Percentiles rank a stretch among this genome's conserved stretches.
phyloP scores from a whole-genome alignment of 2,888 invertebrate species.

The Idaea aversata region DNA sequence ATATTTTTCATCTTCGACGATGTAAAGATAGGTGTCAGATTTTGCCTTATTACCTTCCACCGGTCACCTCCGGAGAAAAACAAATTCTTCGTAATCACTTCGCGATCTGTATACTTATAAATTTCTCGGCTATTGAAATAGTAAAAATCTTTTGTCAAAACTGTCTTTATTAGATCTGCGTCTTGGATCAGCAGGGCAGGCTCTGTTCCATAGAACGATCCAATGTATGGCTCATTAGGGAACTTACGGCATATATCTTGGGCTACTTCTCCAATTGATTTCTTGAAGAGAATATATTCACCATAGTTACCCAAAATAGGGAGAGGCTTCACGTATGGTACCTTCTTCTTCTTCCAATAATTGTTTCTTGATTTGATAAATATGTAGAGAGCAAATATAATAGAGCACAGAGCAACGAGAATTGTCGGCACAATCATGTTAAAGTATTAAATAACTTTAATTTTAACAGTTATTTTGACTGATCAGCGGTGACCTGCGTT shows the following conservation, averaged over 20 bases:
- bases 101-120: conserved; percentile 36
- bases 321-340: conserved; percentile 38
- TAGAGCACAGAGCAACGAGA: not conserved
- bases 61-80: conserved; percentile 48
- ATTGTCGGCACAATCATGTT: not conserved
- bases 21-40: conserved; percentile 52
- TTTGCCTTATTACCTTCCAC: conserved; percentile 56
- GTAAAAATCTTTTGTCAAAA: conserved; percentile 50
- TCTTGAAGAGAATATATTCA: conserved; percentile 38
- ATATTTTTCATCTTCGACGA: conserved; percentile 57
- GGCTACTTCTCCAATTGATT: conserved; percentile 28
- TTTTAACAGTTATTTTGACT: not conserved
- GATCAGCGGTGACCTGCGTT: not conserved
- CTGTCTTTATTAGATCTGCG: conserved; percentile 44
- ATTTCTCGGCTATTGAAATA: conserved; percentile 51
- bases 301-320: conserved; percentile 50
- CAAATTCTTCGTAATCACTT: conserved; percentile 40
- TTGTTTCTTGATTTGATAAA: conserved; percentile 22
- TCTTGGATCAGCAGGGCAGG: conserved; percentile 48
- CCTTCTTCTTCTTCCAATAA: conserved; percentile 48
- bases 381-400: not conserved
- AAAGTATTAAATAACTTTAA: not conserved
- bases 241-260: conserved; percentile 43
- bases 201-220: conserved; percentile 52
- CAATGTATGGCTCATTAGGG: conserved; percentile 45